phyloP scores from a whole-genome alignment of 2,888 invertebrate species.

The Eristalis arbustorum region DNA sequence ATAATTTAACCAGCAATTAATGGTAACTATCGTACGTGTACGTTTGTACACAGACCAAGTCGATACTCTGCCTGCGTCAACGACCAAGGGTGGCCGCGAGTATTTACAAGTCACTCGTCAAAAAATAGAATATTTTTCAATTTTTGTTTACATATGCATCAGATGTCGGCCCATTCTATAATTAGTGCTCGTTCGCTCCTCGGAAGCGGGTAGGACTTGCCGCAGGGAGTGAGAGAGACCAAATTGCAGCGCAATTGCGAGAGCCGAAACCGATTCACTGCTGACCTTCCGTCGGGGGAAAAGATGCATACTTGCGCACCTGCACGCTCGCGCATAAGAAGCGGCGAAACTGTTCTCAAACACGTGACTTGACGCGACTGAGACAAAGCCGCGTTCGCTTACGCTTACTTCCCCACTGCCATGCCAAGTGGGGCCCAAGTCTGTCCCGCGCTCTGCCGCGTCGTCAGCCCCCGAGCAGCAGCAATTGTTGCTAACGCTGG shows the following conservation, averaged over 20 bases:
- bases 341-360: constrained; percentile 3
- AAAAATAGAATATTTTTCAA: constrained; percentile 15
- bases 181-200: not conserved
- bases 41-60: not conserved
- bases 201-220: not conserved
- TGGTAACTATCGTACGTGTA: not conserved
- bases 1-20: not conserved
- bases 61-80: not conserved
- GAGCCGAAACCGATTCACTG: not conserved
- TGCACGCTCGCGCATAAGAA: constrained; percentile 8
- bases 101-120: constrained; percentile 32
- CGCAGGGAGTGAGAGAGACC: not conserved
- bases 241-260: constrained; percentile 36
- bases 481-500: constrained; percentile 1
- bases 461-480: not conserved
- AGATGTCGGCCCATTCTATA: not conserved
- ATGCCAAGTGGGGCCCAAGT: not conserved
- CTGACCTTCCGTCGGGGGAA: not conserved
- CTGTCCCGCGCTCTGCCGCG: not conserved
- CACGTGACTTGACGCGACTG: constrained; percentile 39
- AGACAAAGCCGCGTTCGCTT: not conserved
- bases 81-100: constrained; percentile 3
- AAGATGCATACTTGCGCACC: constrained; percentile 31
- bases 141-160: constrained; percentile 17
- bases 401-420: not conserved